phyloP scores from a whole-genome alignment of 2,888 invertebrate species.

The Schizaphis graminum region DNA sequence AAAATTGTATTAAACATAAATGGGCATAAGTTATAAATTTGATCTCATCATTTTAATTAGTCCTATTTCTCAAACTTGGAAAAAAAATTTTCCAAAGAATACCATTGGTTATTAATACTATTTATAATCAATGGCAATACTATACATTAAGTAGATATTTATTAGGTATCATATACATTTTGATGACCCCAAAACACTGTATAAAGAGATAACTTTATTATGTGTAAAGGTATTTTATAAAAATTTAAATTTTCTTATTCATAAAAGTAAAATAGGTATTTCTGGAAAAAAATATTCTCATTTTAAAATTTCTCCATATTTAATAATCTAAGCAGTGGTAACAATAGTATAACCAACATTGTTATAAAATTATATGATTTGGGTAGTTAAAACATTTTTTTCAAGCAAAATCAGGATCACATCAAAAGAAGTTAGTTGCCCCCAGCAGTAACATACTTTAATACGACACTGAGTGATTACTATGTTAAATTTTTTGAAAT shows the following conservation, averaged over 20 bases:
- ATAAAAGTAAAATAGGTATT: not conserved
- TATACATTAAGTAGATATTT: not conserved
- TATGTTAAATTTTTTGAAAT: conserved; percentile 11
- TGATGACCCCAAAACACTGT: not conserved
- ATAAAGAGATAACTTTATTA: not conserved
- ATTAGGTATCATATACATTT: not conserved
- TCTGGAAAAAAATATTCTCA: not conserved
- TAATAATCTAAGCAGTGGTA: not conserved
- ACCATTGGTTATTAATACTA: too few species aligned
- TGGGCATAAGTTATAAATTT: not conserved
- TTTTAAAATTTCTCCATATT: not conserved
- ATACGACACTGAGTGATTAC: conserved; percentile 14
- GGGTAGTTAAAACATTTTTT: not conserved
- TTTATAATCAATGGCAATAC: not conserved
- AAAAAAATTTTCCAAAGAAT: not conserved
- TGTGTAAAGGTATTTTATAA: not conserved
- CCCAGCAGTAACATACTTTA: not conserved
- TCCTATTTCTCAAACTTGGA: not conserved
- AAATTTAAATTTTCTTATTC: not conserved
- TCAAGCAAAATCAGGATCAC: not conserved
- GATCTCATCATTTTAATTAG: not conserved
- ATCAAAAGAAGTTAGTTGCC: not conserved
- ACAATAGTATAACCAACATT: not conserved
- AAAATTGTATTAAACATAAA: not conserved
- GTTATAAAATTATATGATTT: not conserved